Base-by-base conservation (phyloP, 2,113 vertebrate genomes). In the Coracopsis vasa region DNA sequence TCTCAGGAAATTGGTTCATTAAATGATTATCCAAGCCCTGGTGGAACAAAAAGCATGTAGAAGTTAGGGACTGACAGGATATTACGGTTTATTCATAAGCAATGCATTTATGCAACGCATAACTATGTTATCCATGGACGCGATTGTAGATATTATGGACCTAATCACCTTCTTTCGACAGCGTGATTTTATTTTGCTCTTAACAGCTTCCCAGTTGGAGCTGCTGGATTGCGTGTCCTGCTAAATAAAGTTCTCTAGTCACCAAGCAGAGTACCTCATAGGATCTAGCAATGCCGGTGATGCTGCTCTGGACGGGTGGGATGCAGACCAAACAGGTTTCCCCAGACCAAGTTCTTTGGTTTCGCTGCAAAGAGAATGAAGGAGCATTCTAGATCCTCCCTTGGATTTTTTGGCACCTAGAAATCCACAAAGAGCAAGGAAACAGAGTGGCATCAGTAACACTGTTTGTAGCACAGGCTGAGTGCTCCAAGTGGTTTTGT, bases 1-100 rank as follows among this genome's bases (percentile, higher is more conserved):
- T 54, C 86, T 93, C 90, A 92, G 90, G 85, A 93, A 94, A 96
- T 71, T 56, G 64, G 41, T 64, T 90, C 88, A 88, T 84, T 88
- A 94, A 93, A 74, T 18, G 35, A 86, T 90, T 48, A 88, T 44
- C 65, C 69, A 65, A 92, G 47, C 27, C 65, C 60, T 47, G 24
- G 54, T 45, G 51, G 62, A 85, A 90, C 0, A 4, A 91, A 75
- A 24, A 27, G 6, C 53, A 82, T 4, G 4, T 20, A 82, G 47
- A 66, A 84, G 33, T 84, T 71, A 81, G 35, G 39, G 39, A n/a
- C 50, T 74, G 75, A 45, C 16, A 33, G 64, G 50, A 28, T 86
- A 75, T 71, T 84, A 66, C 4, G 27, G n/a, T 31, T 90, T 42
- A 42, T 53, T 93, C n/a, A 42, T 70, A 83, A 88, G 56, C 45